Percentiles rank a stretch among this genome's conserved stretches.
Conservation (phyloP, 2,113 vertebrate genomes). For the Lipophrys pholis region DNA sequence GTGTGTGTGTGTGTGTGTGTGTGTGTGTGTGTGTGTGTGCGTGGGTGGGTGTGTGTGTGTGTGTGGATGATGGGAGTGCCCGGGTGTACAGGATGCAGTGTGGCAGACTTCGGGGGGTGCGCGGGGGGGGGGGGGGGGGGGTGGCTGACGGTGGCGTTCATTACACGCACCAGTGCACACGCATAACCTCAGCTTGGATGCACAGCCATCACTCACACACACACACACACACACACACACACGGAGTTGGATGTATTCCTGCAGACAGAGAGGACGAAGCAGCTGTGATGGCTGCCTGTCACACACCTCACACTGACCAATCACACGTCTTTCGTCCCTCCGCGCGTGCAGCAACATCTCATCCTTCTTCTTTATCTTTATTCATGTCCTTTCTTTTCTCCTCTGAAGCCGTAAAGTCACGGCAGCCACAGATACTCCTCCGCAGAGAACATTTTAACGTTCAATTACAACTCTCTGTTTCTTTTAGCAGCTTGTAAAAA, state of each 20-base stretch:
- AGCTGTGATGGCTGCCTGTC: slow-evolving; percentile 41
- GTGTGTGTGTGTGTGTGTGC: not conserved
- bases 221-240: slow-evolving; percentile 30
- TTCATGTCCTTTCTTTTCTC: not conserved
- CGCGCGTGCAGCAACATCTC: not conserved
- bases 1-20: slow-evolving; percentile 23
- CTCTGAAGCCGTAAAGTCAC: too few relatives aligned
- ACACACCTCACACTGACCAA: slow-evolving; percentile 29
- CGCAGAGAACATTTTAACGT: not conserved
- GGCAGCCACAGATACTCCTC: not conserved
- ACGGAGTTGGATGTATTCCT: slow-evolving; percentile 25
- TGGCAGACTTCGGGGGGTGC: slow-evolving; percentile 37
- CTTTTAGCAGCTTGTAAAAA: slow-evolving; percentile 54
- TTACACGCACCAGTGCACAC: slow-evolving; percentile 80
- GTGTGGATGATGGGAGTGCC: slow-evolving; percentile 27
- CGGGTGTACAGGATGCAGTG: slow-evolving; percentile 51
- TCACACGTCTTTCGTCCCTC: not conserved
- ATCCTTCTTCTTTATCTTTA: not conserved
- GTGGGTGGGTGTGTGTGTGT: too few relatives aligned
- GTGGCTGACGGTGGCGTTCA: slow-evolving; percentile 70
- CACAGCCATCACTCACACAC: slow-evolving; percentile 57
- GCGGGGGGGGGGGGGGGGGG: not conserved
- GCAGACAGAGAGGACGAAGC: slow-evolving; percentile 27
- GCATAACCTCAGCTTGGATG: slow-evolving; percentile 55
- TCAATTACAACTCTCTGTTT: slow-evolving; percentile 14